Conservation (phyloP, 2,888 invertebrate species). For the Willowsia nigromaculata region DNA sequence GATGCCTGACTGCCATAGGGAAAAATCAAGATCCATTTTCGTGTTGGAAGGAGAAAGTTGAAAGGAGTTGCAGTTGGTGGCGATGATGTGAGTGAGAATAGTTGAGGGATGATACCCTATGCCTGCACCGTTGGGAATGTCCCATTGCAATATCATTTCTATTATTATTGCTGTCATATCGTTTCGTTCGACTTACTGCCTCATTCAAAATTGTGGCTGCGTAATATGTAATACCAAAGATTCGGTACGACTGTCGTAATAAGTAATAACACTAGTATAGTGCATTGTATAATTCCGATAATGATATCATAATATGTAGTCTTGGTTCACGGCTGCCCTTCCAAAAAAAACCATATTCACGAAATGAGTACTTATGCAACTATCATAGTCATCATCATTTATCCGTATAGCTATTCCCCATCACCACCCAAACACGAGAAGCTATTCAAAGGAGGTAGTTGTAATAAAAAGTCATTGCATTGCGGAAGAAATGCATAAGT, state of each 20-base stretch:
- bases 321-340: no score
- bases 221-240: constrained; percentile 12
- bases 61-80: background rate
- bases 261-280: background rate
- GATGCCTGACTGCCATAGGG: background rate
- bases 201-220: constrained; percentile 32
- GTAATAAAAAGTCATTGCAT: background rate
- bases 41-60: background rate
- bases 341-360: no score
- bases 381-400: background rate
- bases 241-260: background rate
- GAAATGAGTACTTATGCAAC: background rate
- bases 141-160: constrained; percentile 51
- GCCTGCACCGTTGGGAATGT: background rate
- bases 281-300: no score
- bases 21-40: constrained; percentile 5
- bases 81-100: background rate
- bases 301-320: no score
- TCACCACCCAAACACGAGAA: background rate
- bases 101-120: background rate
- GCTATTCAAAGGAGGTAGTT: background rate
- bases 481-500: no score
- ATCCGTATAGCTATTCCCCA: background rate
- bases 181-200: constrained; percentile 46
- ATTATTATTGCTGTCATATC: constrained; percentile 61